phyloP scores from a whole-genome alignment of 2,888 invertebrate species.

The Buathra laborator region DNA sequence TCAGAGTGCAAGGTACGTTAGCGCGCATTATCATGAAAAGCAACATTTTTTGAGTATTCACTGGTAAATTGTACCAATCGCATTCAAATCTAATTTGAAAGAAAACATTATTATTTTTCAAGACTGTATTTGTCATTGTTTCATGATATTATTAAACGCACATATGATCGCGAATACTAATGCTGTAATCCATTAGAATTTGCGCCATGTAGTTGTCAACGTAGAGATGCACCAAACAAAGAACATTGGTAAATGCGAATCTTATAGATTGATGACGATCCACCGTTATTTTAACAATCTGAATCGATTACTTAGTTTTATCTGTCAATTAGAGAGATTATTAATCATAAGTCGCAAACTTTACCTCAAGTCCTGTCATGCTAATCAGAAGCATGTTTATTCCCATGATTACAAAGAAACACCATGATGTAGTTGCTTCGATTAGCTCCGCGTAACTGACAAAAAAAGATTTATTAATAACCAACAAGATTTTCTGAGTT shows the following conservation, averaged over 20 bases:
- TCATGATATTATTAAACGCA: neutral
- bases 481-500: too few relatives aligned
- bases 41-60: neutral
- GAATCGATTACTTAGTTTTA: neutral
- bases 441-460: neutral
- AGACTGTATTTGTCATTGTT: neutral
- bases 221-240: neutral
- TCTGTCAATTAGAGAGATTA: neutral
- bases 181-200: neutral
- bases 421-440: neutral
- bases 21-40: neutral
- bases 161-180: neutral
- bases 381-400: neutral
- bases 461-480: neutral
- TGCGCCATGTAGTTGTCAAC: neutral
- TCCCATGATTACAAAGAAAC: neutral
- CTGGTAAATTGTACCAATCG: neutral
- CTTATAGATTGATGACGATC: neutral
- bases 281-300: neutral
- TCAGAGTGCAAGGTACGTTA: neutral
- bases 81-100: neutral
- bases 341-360: neutral
- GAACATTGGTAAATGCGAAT: neutral
- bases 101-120: neutral
- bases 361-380: constrained; percentile 14